Evolutionary conservation across 2,888 invertebrate genomes (phyloP).

Genomic region (Spilosoma lubricipeda): DNA sequence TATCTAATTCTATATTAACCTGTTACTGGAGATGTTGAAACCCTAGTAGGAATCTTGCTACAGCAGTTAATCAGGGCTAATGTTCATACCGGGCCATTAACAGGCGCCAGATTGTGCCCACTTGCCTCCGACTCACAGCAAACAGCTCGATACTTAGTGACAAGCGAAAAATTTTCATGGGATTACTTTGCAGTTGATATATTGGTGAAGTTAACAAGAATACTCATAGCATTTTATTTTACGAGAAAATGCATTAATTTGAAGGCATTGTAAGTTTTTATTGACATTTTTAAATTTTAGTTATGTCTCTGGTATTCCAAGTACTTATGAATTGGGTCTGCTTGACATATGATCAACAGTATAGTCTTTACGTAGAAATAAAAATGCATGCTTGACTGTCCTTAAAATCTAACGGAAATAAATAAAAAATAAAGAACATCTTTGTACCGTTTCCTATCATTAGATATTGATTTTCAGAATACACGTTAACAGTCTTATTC

Average conservation of each 20-base stretch:
- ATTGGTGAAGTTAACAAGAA: neutral
- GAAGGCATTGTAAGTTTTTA: neutral
- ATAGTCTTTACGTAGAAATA: neutral
- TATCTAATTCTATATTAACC: neutral
- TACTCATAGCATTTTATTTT: neutral
- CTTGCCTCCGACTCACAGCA: conserved; percentile 29
- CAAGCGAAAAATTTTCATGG: conserved; percentile 1
- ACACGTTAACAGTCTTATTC: neutral
- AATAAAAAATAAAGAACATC: neutral
- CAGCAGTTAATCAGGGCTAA: conserved; percentile 57
- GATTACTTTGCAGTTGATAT: neutral
- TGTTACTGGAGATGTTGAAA: conserved; percentile 15
- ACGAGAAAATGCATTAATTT: neutral
- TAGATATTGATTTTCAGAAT: neutral
- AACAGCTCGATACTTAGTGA: conserved; percentile 12
- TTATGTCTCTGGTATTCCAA: neutral
- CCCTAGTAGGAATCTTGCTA: conserved; percentile 34
- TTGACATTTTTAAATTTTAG: neutral
- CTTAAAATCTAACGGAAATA: neutral
- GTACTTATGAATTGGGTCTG: neutral
- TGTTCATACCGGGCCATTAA: conserved; percentile 58
- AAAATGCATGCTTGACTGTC: no score
- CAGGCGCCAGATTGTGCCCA: conserved; percentile 50
- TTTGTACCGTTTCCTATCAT: neutral
- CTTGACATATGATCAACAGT: no score